Evolutionary conservation across 2,888 invertebrate species (phyloP).

Genomic region (Sceliomorpha sp.): DNA sequence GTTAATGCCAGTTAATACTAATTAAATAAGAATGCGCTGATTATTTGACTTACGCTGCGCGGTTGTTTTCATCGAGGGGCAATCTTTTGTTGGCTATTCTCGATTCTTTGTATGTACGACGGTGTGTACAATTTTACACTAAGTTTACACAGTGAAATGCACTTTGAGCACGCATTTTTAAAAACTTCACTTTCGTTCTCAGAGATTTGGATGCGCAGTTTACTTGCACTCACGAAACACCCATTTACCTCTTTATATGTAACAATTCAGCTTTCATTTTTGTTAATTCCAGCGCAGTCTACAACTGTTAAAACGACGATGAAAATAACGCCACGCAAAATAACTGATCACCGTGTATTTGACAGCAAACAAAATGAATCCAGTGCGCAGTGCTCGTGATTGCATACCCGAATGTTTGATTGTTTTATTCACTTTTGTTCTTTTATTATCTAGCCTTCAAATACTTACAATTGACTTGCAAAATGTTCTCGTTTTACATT

Average conservation of each 20-base stretch:
- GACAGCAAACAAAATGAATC: slow-evolving; percentile 65
- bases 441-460: no score
- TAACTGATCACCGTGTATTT: slow-evolving; percentile 70
- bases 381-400: slow-evolving; percentile 63
- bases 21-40: no score
- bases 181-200: not conserved
- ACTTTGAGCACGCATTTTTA: slow-evolving; percentile 11
- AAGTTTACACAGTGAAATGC: slow-evolving; percentile 5
- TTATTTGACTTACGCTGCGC: slow-evolving; percentile 16
- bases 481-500: no score
- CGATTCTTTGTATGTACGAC: not conserved
- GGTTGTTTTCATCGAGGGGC: slow-evolving; percentile 5
- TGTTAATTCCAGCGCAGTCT: slow-evolving; percentile 30
- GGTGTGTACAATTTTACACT: not conserved
- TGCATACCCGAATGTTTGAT: slow-evolving; percentile 55
- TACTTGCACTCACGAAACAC: slow-evolving; percentile 4
- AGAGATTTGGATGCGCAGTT: slow-evolving; percentile 6
- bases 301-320: slow-evolving; percentile 26
- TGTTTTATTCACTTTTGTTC: slow-evolving; percentile 30
- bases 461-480: no score
- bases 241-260: slow-evolving; percentile 1
- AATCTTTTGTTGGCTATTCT: not conserved
- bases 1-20: no score
- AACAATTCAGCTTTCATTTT: not conserved
- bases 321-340: slow-evolving; percentile 63